These are phyloP conservation scores for Sminthurinus signatus DNA, from an alignment of 1,140 invertebrate genomes.

Conservation along the genomic window DNA sequence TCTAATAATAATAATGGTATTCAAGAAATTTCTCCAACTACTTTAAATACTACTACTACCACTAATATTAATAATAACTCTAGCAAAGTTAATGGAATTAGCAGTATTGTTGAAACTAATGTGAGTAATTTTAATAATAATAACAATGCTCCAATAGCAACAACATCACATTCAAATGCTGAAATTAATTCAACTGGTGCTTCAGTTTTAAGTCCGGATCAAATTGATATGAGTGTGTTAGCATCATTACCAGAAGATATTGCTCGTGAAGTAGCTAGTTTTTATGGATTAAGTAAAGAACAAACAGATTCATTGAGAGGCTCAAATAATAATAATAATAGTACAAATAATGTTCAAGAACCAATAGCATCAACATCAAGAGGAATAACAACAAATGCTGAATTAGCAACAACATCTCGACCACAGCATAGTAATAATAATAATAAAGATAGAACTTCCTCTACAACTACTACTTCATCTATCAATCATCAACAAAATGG, in stretches of 20 bases:
- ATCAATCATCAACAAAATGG: not conserved
- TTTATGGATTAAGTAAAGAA: not conserved
- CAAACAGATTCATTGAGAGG: too few relatives aligned
- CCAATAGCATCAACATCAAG: not conserved
- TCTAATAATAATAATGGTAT: too few relatives aligned
- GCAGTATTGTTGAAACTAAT: too few relatives aligned
- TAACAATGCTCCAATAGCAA: too few relatives aligned
- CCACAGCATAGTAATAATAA: not conserved
- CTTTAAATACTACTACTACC: too few relatives aligned
- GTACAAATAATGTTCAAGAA: not conserved
- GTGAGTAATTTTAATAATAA: too few relatives aligned
- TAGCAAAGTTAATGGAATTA: too few relatives aligned
- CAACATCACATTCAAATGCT: not conserved
- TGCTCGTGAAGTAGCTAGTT: not conserved
- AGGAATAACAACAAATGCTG: not conserved
- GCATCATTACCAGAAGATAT: slow-evolving; percentile 57
- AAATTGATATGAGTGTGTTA: slow-evolving; percentile 54
- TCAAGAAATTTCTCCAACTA: not conserved
- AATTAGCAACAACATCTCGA: not conserved
- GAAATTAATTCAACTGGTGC: not conserved
- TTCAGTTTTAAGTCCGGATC: not conserved
- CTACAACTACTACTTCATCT: not conserved
- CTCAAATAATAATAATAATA: not conserved
- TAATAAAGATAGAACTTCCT: not conserved
- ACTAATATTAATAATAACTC: too few relatives aligned